Evolutionary conservation across 2,113 vertebrate genomes (phyloP), one percentile per base, ranked within the genome.

Genomic region (Proteles cristata): DNA sequence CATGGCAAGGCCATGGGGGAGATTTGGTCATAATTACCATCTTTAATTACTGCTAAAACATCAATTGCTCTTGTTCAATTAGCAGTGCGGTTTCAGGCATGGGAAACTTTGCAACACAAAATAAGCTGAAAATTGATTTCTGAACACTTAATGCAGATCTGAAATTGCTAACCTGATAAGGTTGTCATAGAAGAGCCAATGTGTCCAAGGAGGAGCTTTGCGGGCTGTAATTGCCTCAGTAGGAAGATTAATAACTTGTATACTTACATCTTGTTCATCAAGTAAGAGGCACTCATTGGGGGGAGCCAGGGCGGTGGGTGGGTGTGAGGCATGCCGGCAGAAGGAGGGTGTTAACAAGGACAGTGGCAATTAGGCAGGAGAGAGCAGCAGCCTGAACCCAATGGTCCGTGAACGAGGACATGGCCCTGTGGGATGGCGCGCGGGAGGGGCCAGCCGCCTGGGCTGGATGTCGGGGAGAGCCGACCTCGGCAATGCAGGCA

Each of bases 51-150:
- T 98, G 98, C 99, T 99, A 98, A 99, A 99, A 99, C 99, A 99
- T 99, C 99, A 99, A 99, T 98, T 98, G 98, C 99, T 99, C 99
- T 98, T 99, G 99, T 99, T 99, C 99, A 99, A 99, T 99, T 99
- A 99, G 98, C 97, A 98, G 97, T 98, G 98, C 94, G 35, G 98
- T 99, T 97, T 98, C 98, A 98, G 98, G 98, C 99, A 98, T 95
- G 98, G 98, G 98, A 96, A 98, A 98, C 97, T 98, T 96, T 73
- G 96, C 91, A 98, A 98, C 98, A 98, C 98, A 98, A 98, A 99
- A 98, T 99, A 97, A 98, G 99, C 99, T 99, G 98, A 99, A 99
- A 99, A 99, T 99, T 99, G 99, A 99, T 99, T 99, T 98, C 98
- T 80, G 98, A 99, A 97, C 97, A 98, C 94, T 99, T 97, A 98